Base-by-base conservation (phyloP, 1,140 invertebrate species). In the Drosophila parvula region DNA sequence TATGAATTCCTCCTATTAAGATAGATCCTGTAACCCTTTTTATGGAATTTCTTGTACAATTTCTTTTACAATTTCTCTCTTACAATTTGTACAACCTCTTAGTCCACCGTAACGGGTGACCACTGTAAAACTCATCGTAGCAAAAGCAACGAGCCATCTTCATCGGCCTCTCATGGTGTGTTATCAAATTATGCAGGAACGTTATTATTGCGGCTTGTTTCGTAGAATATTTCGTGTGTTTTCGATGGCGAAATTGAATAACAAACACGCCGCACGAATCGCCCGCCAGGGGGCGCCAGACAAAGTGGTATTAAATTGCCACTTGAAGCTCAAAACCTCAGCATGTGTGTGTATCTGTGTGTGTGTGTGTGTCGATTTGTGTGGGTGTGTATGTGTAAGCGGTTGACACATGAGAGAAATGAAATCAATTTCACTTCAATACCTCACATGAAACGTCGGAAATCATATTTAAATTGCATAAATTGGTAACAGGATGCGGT, bases 171-270 rank as follows among this genome's bases (percentile, higher is more conserved):
- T 56, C 67, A 27, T 65, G 74, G 60, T 62, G 68, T 59, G 59
- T 76, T 82, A 88, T 88, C 75, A 85, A 85, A 85, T 85, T 82
- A 88, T 85, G 59, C 83, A 76, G 45, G 65, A 85, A 81, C 75
- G 79, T 86, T 85, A 85, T 86, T 85, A 81, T 85, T 85, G 82
- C 64, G 74, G 79, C 82, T 79, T 79, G 82, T 86, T 75, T 78
- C 78, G 69, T 48, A 57, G 59, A 57, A 64, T 47, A 76, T 82
- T 69, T 78, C 75, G 73, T 81, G 74, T 79, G 67, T 88, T 76
- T 82, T 78, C 65, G 79, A 81, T 86, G 83, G 40, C 64, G 79
- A 69, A 88, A 86, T 82, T 76, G 67, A 88, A 82, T 82, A 88
- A 79, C 75, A 86, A 88, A 86, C 70, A 78, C 61, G 74, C 38